A percentile compares a stretch with the other conserved stretches of the same genome.
phyloP scores from a whole-genome alignment of 2,888 invertebrate species.

The Seira sanloemensis region DNA sequence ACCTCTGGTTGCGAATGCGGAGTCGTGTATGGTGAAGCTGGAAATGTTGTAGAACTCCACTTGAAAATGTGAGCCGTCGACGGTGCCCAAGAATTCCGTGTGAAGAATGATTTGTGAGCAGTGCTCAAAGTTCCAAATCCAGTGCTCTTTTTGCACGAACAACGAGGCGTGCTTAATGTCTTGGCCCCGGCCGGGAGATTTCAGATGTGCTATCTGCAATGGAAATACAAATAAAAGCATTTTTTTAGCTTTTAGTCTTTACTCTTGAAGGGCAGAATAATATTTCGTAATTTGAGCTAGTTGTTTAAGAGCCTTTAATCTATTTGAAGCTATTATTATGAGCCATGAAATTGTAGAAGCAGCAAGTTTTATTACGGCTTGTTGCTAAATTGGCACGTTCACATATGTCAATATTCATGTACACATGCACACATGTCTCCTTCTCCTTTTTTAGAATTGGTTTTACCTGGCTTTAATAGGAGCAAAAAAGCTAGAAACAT shows the following conservation, averaged over 20 bases:
- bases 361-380: neutral
- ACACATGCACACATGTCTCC: no score
- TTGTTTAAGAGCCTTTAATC: neutral
- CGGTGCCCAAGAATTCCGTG: slow-evolving; percentile 36
- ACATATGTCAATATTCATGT: no score
- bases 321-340: neutral
- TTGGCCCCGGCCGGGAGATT: slow-evolving; percentile 42
- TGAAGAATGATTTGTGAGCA: slow-evolving; percentile 65
- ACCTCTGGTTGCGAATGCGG: slow-evolving; percentile 65
- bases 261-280: neutral
- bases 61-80: slow-evolving; percentile 64
- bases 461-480: no score
- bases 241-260: no score
- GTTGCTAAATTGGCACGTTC: neutral
- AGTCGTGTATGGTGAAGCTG: slow-evolving; percentile 61
- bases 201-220: slow-evolving; percentile 66
- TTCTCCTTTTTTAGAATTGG: no score
- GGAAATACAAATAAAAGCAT: slow-evolving; percentile 1
- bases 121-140: slow-evolving; percentile 65
- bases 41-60: slow-evolving; percentile 68
- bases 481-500: no score
- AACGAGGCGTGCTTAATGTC: slow-evolving; percentile 12
- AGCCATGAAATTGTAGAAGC: neutral
- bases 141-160: slow-evolving; percentile 48
- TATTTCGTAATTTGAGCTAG: neutral